Evolutionary conservation across 2,888 invertebrate species (phyloP).

Genomic region (Ethmia dodecea): DNA sequence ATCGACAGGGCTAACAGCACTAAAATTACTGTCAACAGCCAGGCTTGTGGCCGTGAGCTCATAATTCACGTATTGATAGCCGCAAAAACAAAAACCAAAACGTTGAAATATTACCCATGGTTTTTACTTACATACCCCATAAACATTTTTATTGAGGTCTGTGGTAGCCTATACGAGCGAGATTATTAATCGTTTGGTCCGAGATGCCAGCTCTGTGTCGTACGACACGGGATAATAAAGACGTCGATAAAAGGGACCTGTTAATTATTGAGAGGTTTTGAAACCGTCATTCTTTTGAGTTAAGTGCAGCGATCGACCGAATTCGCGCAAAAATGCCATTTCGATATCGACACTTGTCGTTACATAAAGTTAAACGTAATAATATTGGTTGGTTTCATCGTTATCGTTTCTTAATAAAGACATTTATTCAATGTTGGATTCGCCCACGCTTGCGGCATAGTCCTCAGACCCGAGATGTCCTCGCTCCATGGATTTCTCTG

Average conservation of each 20-base stretch:
- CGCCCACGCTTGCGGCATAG: slow-evolving; percentile 22
- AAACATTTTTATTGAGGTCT: slow-evolving; percentile 26
- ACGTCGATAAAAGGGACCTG: slow-evolving; percentile 30
- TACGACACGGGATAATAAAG: slow-evolving; percentile 25
- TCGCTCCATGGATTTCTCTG: slow-evolving; percentile 33
- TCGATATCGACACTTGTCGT: no score
- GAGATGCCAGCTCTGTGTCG: slow-evolving; percentile 24
- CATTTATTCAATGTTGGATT: slow-evolving; percentile 31
- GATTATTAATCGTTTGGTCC: slow-evolving; percentile 32
- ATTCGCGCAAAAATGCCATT: slow-evolving; percentile 41
- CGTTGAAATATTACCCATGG: slow-evolving; percentile 23
- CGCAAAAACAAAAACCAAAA: slow-evolving; percentile 22
- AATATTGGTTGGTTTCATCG: slow-evolving; percentile 38
- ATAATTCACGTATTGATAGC: slow-evolving; percentile 21
- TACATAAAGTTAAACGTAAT: slow-evolving; percentile 44
- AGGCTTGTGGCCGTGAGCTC: slow-evolving; percentile 20
- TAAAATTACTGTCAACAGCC: slow-evolving; percentile 37
- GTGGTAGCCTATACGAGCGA: slow-evolving; percentile 20
- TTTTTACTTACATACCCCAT: slow-evolving; percentile 27
- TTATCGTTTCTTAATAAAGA: slow-evolving; percentile 47
- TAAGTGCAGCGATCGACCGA: slow-evolving; percentile 40
- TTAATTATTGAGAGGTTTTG: slow-evolving; percentile 34
- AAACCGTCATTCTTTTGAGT: slow-evolving; percentile 32
- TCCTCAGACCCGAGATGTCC: slow-evolving; percentile 16
- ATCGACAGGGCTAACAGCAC: slow-evolving; percentile 29